Evolutionary conservation across 2,113 vertebrate genomes (phyloP).

Genomic region (Macrotus californicus): DNA sequence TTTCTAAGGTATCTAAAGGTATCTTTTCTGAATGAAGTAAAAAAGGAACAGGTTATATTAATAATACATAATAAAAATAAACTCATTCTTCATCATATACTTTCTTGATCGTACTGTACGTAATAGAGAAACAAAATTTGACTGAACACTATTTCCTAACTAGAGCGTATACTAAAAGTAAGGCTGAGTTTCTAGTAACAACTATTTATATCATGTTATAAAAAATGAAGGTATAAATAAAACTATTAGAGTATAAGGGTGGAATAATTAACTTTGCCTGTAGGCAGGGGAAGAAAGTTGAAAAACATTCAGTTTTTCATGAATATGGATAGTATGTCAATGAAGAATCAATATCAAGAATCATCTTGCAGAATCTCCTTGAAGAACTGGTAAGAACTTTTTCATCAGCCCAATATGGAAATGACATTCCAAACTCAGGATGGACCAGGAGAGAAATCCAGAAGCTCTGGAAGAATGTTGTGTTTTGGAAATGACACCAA

Average conservation of each 20-base stretch:
- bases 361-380: background rate
- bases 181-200: background rate
- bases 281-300: background rate
- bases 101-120: background rate
- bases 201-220: background rate
- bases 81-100: background rate
- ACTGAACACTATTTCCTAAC: background rate
- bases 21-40: background rate
- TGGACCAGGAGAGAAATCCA: background rate
- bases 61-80: background rate
- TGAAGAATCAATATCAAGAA: background rate
- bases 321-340: background rate
- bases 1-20: background rate
- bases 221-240: background rate
- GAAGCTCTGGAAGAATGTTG: background rate
- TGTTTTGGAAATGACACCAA: background rate
- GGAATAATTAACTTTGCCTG: background rate
- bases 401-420: background rate
- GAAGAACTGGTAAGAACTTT: background rate
- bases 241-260: background rate
- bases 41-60: background rate
- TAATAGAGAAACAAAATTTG: background rate
- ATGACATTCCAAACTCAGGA: background rate
- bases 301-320: background rate
- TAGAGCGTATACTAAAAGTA: background rate